A percentile compares a stretch with the other conserved stretches of the same genome.
Conservation (phyloP, 1,140 invertebrate species). For the Gryon sp. region DNA sequence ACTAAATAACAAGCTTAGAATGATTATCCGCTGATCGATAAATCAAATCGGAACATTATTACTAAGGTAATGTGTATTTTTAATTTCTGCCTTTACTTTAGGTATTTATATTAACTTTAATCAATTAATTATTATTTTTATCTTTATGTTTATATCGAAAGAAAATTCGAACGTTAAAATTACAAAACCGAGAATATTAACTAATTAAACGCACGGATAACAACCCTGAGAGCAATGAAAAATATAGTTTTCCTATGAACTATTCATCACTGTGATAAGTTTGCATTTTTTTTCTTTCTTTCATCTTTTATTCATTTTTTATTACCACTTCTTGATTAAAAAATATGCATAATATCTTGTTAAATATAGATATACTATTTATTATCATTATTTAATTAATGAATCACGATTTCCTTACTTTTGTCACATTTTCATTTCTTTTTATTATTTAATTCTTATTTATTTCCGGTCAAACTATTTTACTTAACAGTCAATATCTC, state of each 20-base stretch:
- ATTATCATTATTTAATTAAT: constrained; percentile 68
- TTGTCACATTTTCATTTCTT: background rate
- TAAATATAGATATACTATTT: constrained; percentile 75
- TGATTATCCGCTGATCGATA: constrained; percentile 53
- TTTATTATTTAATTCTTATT: constrained; percentile 40
- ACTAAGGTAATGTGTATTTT: constrained; percentile 43
- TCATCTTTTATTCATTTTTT: no score
- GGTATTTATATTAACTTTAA: constrained; percentile 29
- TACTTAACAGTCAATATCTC: constrained; percentile 65
- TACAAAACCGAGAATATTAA: constrained; percentile 11
- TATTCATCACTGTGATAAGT: constrained; percentile 74
- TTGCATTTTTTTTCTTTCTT: constrained; percentile 56
- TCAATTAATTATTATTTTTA: constrained; percentile 39
- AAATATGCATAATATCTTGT: constrained; percentile 76
- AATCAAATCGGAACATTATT: constrained; percentile 57
- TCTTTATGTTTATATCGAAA: constrained; percentile 21
- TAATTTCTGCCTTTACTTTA: constrained; percentile 6
- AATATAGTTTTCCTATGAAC: constrained; percentile 73
- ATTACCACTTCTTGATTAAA: constrained; percentile 70
- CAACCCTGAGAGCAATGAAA: constrained; percentile 76
- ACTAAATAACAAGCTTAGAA: constrained; percentile 63
- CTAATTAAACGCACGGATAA: constrained; percentile 65
- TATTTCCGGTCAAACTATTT: constrained; percentile 61
- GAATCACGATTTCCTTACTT: constrained; percentile 40
- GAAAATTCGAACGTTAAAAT: constrained; percentile 41